Percentiles rank a stretch among this genome's conserved stretches.
phyloP scores from a whole-genome alignment of 2,888 invertebrate genomes.

The Zhuqinia jingwanae region DNA sequence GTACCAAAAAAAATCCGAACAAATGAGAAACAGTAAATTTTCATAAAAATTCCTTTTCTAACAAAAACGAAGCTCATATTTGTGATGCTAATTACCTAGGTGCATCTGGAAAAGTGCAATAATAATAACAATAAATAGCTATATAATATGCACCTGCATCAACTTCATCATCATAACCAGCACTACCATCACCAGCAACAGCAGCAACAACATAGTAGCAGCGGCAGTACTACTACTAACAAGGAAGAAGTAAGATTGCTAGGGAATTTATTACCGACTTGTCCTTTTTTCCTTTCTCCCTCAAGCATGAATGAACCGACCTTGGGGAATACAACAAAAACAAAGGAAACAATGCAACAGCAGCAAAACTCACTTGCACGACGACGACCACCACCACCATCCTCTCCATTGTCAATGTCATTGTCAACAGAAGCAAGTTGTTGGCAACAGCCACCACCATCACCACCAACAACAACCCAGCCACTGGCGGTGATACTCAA shows the following conservation, averaged over 20 bases:
- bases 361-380: neutral
- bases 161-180: neutral
- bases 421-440: constrained; percentile 37
- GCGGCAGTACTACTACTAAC: neutral
- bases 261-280: constrained; percentile 18
- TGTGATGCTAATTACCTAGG: constrained; percentile 43
- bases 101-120: constrained; percentile 19
- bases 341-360: constrained; percentile 35
- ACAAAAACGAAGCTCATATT: neutral
- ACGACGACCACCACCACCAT: neutral
- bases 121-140: constrained; percentile 45
- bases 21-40: constrained; percentile 45
- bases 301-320: constrained; percentile 37
- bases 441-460: constrained; percentile 51
- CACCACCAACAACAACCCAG: constrained; percentile 1
- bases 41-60: constrained; percentile 10
- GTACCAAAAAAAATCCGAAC: neutral
- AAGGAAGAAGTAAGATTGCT: constrained; percentile 24
- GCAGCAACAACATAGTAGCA: neutral
- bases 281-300: constrained; percentile 11
- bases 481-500: constrained; percentile 12
- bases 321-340: constrained; percentile 41
- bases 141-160: constrained; percentile 53
- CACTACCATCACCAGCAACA: constrained; percentile 37
- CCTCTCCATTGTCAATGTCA: constrained; percentile 51